Conservation (phyloP, 1,140 invertebrate genomes). For the Heliothis subflexa region DNA sequence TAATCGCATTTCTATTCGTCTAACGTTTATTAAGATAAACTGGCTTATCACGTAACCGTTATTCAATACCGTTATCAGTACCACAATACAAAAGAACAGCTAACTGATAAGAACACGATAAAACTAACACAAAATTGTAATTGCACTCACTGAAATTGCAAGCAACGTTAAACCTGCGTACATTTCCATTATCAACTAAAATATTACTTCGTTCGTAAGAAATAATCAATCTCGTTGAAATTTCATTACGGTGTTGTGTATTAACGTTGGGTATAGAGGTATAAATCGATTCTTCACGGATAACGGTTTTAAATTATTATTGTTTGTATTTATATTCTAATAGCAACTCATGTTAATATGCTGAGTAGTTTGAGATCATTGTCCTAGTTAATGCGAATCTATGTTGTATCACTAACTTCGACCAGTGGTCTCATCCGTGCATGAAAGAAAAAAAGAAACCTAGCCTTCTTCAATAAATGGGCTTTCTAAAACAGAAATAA, state of each 20-base stretch:
- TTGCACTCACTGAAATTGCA: conserved; percentile 37
- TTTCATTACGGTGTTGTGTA: conserved; percentile 19
- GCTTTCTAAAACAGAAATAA: too few species aligned
- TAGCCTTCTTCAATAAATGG: too few species aligned
- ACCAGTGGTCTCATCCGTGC: too few species aligned
- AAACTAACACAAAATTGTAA: neutral
- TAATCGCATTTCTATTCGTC: too few species aligned
- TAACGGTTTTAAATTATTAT: neutral
- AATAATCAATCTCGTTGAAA: conserved; percentile 19
- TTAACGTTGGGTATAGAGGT: neutral
- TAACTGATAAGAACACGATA: neutral
- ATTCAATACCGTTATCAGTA: too few species aligned
- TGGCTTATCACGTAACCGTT: too few species aligned
- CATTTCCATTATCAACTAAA: conserved; percentile 34
- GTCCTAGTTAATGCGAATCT: neutral
- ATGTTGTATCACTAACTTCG: too few species aligned
- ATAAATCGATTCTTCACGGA: conserved; percentile 35
- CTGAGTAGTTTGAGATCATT: neutral
- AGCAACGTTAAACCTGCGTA: conserved; percentile 26
- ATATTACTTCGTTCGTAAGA: neutral
- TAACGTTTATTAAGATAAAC: too few species aligned
- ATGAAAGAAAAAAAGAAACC: accelerated
- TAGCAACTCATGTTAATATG: neutral
- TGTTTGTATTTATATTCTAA: conserved; percentile 1
- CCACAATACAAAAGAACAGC: neutral